Base-by-base conservation (phyloP, 2,888 invertebrate genomes). In the Himalopsyche japonica region DNA sequence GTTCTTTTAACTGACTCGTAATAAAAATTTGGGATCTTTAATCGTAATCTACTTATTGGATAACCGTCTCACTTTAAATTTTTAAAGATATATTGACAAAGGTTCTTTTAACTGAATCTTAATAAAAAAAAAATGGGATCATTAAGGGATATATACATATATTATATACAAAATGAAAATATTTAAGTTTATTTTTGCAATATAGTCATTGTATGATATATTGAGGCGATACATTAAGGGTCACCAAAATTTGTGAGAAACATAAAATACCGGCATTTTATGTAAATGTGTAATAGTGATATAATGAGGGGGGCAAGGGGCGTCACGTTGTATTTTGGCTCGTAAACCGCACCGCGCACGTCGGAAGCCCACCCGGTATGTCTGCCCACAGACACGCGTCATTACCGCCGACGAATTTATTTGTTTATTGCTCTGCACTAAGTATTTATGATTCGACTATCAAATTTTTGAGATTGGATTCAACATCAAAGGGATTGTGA, bases 341-440 rank as follows among this genome's bases (percentile, higher is more conserved):
- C 57, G 57, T 57, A 76, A 34, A 34, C 76, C 32, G 76, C 76
- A 32, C 76, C 76, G 76, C 76, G 76, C 76, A 76, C 34, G 76
- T 76, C 76, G 76, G 76, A 18, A n/a, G 76, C 30, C 34, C 34
- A 76, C 76, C 76, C 76, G 34, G 30, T 32, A 76, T 27, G 76
- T 76, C 76, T 34, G 76, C 76, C 76, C 57, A 24, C 57, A 57
- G 57, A 57, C 57, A 47, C 76, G 79, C 79, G 79, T 84, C 79
- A 84, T 82, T 49, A 80, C 80, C 81, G 76, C 80, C 76, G 82
- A 81, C 43, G 82, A 83, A 80, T 85, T 81, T 84, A 84, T 86
- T 84, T 84, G 84, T 86, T 86, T 86, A 86, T 86, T 82, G 76
- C 84, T 77, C 57, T 37, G 80, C 77, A 83, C 80, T 83, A 57